Conservation (phyloP, 2,888 invertebrate genomes). For the Mesodorylaimus sp. region DNA sequence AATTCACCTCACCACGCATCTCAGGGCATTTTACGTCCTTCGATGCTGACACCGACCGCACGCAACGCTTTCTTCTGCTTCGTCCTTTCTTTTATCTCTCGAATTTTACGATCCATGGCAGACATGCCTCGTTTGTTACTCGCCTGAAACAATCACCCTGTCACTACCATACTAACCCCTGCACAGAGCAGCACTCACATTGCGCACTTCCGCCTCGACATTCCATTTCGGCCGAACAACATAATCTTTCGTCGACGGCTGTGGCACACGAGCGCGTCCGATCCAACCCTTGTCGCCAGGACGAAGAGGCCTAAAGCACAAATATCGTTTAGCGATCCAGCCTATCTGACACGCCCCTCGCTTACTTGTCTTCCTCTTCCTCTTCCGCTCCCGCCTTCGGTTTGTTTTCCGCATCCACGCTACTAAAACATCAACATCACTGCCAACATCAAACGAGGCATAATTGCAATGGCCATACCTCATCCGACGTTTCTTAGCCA, state of each 20-base stretch:
- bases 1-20: too few relatives aligned
- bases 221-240: conserved; percentile 79
- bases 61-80: conserved; percentile 18
- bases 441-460: background rate
- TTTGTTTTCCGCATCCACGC: background rate
- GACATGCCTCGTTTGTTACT: background rate
- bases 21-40: conserved; percentile 20
- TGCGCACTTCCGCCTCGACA: conserved; percentile 35
- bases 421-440: background rate
- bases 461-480: conserved; percentile 13
- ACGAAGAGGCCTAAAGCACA: conserved; percentile 44
- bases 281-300: conserved; percentile 88
- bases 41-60: conserved; percentile 21
- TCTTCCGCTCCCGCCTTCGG: background rate
- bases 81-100: conserved; percentile 25
- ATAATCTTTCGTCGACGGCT: conserved; percentile 87
- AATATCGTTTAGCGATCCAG: background rate
- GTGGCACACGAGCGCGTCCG: conserved; percentile 68
- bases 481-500: conserved; percentile 23
- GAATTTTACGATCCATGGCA: conserved; percentile 9
- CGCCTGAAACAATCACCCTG: background rate
- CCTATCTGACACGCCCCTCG: background rate
- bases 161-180: background rate
- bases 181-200: background rate
- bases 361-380: background rate